Base-by-base conservation (phyloP, 2,888 invertebrate species). In the Ennomos fuscantarius region DNA sequence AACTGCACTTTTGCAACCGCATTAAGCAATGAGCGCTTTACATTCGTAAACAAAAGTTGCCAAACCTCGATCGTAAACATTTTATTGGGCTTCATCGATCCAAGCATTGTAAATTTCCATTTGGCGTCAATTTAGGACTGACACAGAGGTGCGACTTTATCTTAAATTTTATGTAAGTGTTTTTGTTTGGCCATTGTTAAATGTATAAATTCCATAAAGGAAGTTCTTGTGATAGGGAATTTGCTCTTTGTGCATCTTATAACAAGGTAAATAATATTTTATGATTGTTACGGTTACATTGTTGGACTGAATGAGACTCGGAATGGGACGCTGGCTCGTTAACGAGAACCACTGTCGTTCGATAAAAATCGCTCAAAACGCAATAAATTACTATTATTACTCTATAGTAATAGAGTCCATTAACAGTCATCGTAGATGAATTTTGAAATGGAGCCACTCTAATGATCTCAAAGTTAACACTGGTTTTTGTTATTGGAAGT, bases 21-120 rank as follows among this genome's bases (percentile, higher is more conserved):
- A 70, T 70, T 63, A 65, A 67, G 63, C 63, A 69, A 66, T 65
- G 57, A 59, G 61, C 58, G 60, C 65, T 67, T 62, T 55, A 45
- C 57, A 53, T 62, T 62, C 62, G 66, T 69, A 72, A 72, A 68
- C 69, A 69, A 71, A 76, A 76, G 69, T 80, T 83, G 74, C 74
- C 73, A 74, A 82, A 81, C 78, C 68, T 59, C 55, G 69, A 61
- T 81, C 82, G 78, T 87, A 84, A 86, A 87, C 61, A 77, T 81
- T 86, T 86, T 83, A 85, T 80, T 70, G 75, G 55, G 61, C 54
- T 78, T 66, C 73, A 74, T 76, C 73, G 76, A 73, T 71, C 67
- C 62, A 53, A 48, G 69, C 67, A 76, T 78, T 76, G 76, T 78
- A 71, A 80, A 77, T 76, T 76, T 77, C 76, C 75, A 78, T 78